Percentiles rank a stretch among this genome's conserved stretches.
phyloP scores from a whole-genome alignment of 2,113 vertebrate species.

The Conger conger region DNA sequence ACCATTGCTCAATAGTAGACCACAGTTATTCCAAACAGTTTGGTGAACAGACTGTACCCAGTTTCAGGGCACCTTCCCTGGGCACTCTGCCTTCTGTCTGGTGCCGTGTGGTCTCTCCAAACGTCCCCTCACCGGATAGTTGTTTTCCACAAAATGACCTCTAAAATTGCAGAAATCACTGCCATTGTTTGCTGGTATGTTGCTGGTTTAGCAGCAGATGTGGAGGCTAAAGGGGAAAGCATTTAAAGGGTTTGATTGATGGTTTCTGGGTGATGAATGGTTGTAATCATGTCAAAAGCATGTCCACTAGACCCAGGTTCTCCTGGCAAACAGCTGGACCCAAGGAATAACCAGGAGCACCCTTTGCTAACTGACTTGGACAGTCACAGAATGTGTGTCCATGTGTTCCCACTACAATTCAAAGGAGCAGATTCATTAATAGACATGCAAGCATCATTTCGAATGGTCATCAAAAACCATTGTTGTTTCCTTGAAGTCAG shows the following conservation, averaged over 20 bases:
- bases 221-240: slow-evolving; percentile 80
- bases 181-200: slow-evolving; percentile 65
- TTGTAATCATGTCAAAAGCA: slow-evolving; percentile 67
- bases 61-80: slow-evolving; percentile 30
- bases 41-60: slow-evolving; percentile 19
- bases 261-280: slow-evolving; percentile 71
- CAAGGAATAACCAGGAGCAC: slow-evolving; percentile 59
- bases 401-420: slow-evolving; percentile 19
- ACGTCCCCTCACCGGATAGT: slow-evolving; percentile 27
- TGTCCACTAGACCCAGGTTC: slow-evolving; percentile 60
- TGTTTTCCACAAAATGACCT: slow-evolving; percentile 39
- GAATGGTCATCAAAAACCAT: neutral
- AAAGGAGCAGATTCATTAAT: slow-evolving; percentile 45
- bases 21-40: slow-evolving; percentile 29
- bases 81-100: slow-evolving; percentile 26
- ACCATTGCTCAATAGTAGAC: slow-evolving; percentile 29
- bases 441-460: slow-evolving; percentile 10
- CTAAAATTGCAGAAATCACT: slow-evolving; percentile 65
- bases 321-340: slow-evolving; percentile 62
- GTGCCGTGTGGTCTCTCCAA: slow-evolving; percentile 31
- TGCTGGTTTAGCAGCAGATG: slow-evolving; percentile 78
- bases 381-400: slow-evolving; percentile 38
- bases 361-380: slow-evolving; percentile 42
- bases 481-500: neutral
- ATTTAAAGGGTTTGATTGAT: slow-evolving; percentile 78